A percentile compares a stretch with the other conserved stretches of the same genome.
phyloP scores from a whole-genome alignment of 2,113 vertebrate genomes.

The Micromys minutus region DNA sequence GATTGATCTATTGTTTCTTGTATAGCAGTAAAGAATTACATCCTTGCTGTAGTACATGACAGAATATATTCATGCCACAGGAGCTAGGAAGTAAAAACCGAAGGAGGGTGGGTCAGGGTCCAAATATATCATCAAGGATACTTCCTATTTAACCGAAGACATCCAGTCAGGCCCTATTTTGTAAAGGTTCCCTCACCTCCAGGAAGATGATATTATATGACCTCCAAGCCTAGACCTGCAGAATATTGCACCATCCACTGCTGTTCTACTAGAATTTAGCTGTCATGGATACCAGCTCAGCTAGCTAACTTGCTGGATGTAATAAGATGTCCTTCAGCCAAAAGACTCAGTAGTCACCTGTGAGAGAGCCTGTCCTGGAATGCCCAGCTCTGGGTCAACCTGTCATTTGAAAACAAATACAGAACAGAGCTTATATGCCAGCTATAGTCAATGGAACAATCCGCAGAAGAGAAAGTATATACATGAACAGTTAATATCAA shows the following conservation, averaged over 20 bases:
- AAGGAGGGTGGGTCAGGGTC: background rate
- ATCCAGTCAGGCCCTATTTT: background rate
- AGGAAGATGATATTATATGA: background rate
- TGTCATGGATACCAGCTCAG: background rate
- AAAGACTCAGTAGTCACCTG: background rate
- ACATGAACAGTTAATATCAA: background rate
- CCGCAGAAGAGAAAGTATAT: background rate
- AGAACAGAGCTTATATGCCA: background rate
- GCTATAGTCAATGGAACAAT: background rate
- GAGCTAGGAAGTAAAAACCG: background rate
- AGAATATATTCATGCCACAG: background rate
- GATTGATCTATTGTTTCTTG: background rate
- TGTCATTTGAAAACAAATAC: background rate
- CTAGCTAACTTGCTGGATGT: background rate
- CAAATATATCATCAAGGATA: background rate
- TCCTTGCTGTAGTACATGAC: background rate
- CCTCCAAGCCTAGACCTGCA: background rate
- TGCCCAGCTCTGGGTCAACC: background rate
- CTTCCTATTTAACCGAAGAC: background rate
- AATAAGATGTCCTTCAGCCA: background rate
- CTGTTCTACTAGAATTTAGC: background rate
- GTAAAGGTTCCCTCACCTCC: background rate
- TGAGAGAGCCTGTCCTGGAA: background rate
- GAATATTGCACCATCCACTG: background rate
- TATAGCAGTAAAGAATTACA: too few species aligned